Base-by-base conservation (phyloP, 2,797 vertebrate species). In the Balearica regulorum region DNA sequence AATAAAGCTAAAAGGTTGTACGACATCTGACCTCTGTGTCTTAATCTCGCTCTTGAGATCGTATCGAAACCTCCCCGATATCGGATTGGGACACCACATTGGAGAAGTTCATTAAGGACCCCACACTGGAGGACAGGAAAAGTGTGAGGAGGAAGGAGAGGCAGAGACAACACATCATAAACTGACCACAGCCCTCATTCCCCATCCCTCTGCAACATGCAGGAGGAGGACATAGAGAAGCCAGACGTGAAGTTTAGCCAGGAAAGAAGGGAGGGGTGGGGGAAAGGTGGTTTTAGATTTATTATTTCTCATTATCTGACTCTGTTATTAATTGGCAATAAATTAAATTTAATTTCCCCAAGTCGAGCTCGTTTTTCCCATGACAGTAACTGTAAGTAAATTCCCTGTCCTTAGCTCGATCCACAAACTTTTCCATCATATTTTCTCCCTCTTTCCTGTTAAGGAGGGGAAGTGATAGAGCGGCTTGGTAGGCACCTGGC, bases 151-250 rank as follows among this genome's bases (percentile, higher is more conserved):
- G 22, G 18, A 41, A n/a, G 20, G 16, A 65, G 4, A 1, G 0
- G 25, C 43, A 84, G 43, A 41, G 16, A 48, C 11, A 46, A 55
- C 14, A 22, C 0, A 0, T 54, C 37, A 54, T 39, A 33, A 62
- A 29, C 29, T n/a, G 43, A 22, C 43, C 18, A 33, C 29, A 41
- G 9, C 18, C 16, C 9, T 10, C 22, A 25, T 33, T 48, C 17
- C n/a, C 26, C 3, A 1, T 37, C 10, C 10, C 13, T 28, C 41
- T 75, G 33, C 4, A 1, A 18, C 4, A 4, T 18, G 26, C 1
- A 0, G 7, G 13, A 10, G 5, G 5, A 48, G 10, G 53, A 58
- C 35, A 22, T 39, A n/a, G 35, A 69, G 35, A 39, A 58, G 41
- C 11, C 15, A 15, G 37, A 37, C 37, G 37, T 37, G 22, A 39